Evolutionary conservation across 2,888 invertebrate species (phyloP).

Genomic region (Tanaodytes sp.): DNA sequence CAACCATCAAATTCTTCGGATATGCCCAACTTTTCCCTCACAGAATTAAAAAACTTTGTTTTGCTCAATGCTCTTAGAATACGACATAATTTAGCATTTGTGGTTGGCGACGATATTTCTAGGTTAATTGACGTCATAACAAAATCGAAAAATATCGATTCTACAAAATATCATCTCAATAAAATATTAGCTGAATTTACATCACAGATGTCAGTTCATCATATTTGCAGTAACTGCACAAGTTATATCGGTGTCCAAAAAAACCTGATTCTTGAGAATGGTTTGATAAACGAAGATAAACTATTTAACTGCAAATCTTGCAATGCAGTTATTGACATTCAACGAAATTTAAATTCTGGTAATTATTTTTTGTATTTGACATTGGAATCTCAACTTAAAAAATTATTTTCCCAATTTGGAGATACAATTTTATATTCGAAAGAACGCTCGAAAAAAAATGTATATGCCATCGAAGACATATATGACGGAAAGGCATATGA

Average conservation of each 20-base stretch:
- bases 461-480: slow-evolving; percentile 46
- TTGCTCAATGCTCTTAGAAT: neutral
- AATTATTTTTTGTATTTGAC: slow-evolving; percentile 29
- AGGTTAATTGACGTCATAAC: neutral
- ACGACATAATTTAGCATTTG: slow-evolving; percentile 3
- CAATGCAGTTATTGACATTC: too few relatives aligned
- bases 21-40: too few relatives aligned
- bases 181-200: slow-evolving; percentile 7
- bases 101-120: neutral
- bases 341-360: slow-evolving; percentile 12
- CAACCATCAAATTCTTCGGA: too few relatives aligned
- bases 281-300: too few relatives aligned
- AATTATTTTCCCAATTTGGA: slow-evolving; percentile 11
- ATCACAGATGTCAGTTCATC: slow-evolving; percentile 10
- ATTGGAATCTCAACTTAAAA: slow-evolving; percentile 11
- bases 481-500: slow-evolving; percentile 38
- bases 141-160: neutral
- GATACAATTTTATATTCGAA: slow-evolving; percentile 17
- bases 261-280: too few relatives aligned
- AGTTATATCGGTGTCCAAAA: too few relatives aligned
- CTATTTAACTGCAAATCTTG: too few relatives aligned
- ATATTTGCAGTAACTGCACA: too few relatives aligned
- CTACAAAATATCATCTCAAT: slow-evolving; percentile 4
- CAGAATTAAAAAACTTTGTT: slow-evolving; percentile 5
- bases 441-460: slow-evolving; percentile 22